Percentiles rank a stretch among this genome's conserved stretches.
phyloP scores from a whole-genome alignment of 1,140 invertebrate species.

The Aphidius gifuensis region DNA sequence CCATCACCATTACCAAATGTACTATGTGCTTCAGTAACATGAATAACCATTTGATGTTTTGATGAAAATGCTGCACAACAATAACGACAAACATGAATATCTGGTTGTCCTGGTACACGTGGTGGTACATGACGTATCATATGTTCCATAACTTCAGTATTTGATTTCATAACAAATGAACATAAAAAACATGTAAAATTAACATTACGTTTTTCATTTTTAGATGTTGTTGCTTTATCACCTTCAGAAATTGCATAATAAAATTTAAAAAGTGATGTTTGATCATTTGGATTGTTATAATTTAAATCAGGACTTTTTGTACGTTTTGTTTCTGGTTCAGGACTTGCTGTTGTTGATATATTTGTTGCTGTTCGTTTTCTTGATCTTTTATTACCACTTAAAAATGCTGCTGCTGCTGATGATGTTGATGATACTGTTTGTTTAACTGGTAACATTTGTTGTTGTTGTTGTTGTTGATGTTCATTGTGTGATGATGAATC shows the following conservation, averaged over 20 bases:
- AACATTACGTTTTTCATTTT: conserved; percentile 37
- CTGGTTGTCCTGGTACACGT: conserved; percentile 44
- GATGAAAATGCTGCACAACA: conserved; percentile 51
- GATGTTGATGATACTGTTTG: conserved; percentile 11
- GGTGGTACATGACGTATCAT: conserved; percentile 64
- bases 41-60: conserved; percentile 46
- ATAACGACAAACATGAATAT: conserved; percentile 48
- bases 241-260: conserved; percentile 51
- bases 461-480: conserved; percentile 32
- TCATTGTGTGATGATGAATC: background rate
- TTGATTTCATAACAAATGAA: conserved; percentile 58
- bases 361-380: conserved; percentile 21
- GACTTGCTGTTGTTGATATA: conserved; percentile 11
- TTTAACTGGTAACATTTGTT: conserved; percentile 22
- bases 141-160: conserved; percentile 66
- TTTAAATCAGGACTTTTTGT: conserved; percentile 26
- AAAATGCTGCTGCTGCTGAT: conserved; percentile 33
- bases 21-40: conserved; percentile 48
- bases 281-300: conserved; percentile 33
- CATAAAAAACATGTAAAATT: conserved; percentile 56
- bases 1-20: conserved; percentile 47
- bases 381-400: background rate
- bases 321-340: conserved; percentile 37
- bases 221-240: conserved; percentile 32
- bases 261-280: conserved; percentile 43